phyloP scores from a whole-genome alignment of 1,140 invertebrate genomes.

The Contarinia nasturtii region DNA sequence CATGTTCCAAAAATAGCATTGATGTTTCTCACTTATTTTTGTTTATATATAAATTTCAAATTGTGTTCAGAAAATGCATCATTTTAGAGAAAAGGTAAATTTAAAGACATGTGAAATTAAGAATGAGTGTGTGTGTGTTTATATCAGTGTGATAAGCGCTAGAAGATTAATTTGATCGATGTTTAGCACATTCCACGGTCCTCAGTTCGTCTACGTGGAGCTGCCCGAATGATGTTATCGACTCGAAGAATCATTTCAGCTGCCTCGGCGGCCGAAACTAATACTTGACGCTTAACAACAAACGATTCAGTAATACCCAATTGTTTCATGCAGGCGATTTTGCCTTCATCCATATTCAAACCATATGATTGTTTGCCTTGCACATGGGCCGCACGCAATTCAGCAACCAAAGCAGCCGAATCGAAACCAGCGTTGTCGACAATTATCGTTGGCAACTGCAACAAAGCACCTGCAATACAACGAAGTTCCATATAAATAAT shows the following conservation, averaged over 20 bases:
- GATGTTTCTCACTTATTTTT: too few relatives aligned
- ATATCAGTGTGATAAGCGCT: neutral
- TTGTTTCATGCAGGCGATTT: conserved; percentile 67
- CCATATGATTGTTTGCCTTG: conserved; percentile 57
- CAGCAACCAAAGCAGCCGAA: conserved; percentile 81
- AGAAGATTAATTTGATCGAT: neutral
- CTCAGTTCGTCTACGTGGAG: conserved; percentile 72
- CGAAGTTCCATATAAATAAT: neutral
- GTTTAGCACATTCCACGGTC: conserved; percentile 73
- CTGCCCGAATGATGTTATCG: conserved; percentile 90
- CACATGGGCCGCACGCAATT: conserved; percentile 77
- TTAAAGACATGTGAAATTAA: too few relatives aligned
- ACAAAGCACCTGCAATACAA: conserved; percentile 40
- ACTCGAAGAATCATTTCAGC: conserved; percentile 98
- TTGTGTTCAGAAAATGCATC: too few relatives aligned
- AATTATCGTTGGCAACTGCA: conserved; percentile 82
- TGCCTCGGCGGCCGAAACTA: conserved; percentile 88
- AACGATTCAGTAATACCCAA: conserved; percentile 93
- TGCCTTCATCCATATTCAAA: conserved; percentile 80
- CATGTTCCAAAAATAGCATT: too few relatives aligned
- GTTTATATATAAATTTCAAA: too few relatives aligned
- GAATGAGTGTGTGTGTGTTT: too few relatives aligned
- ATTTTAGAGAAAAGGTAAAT: too few relatives aligned
- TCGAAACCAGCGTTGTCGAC: conserved; percentile 98
- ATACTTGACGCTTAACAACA: conserved; percentile 88